A percentile compares a stretch with the other conserved stretches of the same genome.
Conservation (phyloP, 64 coral and sea anemone species). For the Porites australiensis region DNA sequence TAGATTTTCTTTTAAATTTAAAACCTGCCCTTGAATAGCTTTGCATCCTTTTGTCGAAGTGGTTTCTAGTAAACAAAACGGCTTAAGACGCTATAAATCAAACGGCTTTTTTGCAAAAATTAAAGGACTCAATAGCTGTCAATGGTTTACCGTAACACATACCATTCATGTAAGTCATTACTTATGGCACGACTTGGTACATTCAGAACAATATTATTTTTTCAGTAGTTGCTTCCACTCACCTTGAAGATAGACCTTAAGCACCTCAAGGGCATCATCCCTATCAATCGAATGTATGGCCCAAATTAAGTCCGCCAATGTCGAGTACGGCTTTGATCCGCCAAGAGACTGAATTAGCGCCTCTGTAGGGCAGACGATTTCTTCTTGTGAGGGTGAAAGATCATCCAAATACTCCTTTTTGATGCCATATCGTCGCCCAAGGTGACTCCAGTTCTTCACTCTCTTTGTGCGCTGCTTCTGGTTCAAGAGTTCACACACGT, state of each 20-base stretch:
- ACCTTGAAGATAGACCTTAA: slow-evolving; percentile 17
- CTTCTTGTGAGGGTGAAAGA: slow-evolving; percentile 2
- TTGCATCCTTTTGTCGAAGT: no score
- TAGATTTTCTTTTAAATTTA: no score
- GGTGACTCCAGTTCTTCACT: background rate
- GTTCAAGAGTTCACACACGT: slow-evolving; percentile 7
- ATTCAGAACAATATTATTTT: no score
- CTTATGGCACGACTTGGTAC: no score
- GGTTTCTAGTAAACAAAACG: no score
- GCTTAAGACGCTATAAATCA: no score
- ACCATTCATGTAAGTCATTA: no score
- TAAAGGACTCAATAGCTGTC: no score
- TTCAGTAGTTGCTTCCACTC: background rate
- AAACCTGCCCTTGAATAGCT: no score
- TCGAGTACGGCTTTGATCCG: background rate
- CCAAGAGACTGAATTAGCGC: slow-evolving; percentile 14
- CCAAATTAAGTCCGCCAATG: background rate
- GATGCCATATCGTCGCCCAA: background rate
- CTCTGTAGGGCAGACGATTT: background rate
- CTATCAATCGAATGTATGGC: background rate
- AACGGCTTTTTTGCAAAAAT: no score
- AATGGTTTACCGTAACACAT: no score
- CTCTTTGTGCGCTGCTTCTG: background rate
- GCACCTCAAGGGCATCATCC: background rate
- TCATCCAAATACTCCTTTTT: background rate